Evolutionary conservation across 37 sponge, comb jelly and placozoan genomes (phyloP).

Genomic region (Ephydatia muelleri): DNA sequence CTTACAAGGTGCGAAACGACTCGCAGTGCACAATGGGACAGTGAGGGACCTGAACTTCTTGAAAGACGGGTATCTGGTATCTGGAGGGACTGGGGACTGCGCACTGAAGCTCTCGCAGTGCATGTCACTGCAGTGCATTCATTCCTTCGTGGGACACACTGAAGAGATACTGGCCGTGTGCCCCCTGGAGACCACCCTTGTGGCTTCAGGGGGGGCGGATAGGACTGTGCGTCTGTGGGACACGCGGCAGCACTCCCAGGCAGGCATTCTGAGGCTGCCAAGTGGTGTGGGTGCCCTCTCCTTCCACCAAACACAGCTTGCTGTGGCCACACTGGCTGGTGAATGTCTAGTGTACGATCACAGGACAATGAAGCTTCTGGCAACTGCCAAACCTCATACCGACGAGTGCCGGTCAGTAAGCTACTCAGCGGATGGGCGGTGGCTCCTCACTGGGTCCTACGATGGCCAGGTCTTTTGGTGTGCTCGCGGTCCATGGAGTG

Average conservation of each 20-base stretch:
- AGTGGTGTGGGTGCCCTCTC: constrained; percentile 34
- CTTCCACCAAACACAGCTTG: neutral
- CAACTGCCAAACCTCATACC: constrained; percentile 29
- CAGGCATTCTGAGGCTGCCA: constrained; percentile 5
- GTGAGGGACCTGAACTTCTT: constrained; percentile 80
- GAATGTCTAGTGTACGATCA: constrained; percentile 43
- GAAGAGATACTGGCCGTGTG: constrained; percentile 63
- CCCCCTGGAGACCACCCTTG: neutral
- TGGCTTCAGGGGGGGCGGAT: constrained; percentile 75
- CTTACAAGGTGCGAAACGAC: neutral
- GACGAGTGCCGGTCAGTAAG: constrained; percentile 72
- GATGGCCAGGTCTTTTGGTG: constrained; percentile 62
- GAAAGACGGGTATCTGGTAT: constrained; percentile 45
- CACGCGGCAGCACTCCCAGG: neutral
- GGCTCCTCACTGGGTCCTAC: constrained; percentile 82
- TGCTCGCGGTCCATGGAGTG: constrained; percentile 14
- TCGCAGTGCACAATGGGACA: constrained; percentile 58
- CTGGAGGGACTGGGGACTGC: constrained; percentile 73
- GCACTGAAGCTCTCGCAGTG: constrained; percentile 56
- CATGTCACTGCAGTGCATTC: constrained; percentile 14
- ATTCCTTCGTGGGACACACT: constrained; percentile 48
- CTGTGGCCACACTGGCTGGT: constrained; percentile 52
- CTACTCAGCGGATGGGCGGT: constrained; percentile 48
- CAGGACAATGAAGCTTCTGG: neutral
- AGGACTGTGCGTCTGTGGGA: constrained; percentile 76